Base-by-base conservation (phyloP, 2,888 invertebrate species). In the Spisula subtruncata region DNA sequence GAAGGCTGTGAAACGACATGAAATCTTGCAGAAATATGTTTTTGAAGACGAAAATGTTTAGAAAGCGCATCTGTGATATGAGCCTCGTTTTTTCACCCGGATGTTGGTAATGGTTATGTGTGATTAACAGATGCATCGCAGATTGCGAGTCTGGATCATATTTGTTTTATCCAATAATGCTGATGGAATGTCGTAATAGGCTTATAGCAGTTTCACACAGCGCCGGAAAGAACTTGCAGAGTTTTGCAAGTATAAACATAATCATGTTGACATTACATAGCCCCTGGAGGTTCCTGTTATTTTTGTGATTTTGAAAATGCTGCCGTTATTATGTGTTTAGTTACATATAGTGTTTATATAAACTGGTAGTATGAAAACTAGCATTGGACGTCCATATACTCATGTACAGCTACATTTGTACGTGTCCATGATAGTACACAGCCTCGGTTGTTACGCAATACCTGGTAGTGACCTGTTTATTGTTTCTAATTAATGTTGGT, bases 41-140 rank as follows among this genome's bases (percentile, higher is more conserved):
- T 41, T 18, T 32, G 5, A 35, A 35, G 18, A 75, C 32, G 41
- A 41, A 32, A 75, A 75, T 75, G 32, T 75, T 75, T 35, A 35
- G 75, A 75, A 75, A 75, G 75, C 75, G 35, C 75, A 75, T 75
- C 75, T 75, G 75, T 75, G 75, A 75, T 75, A 32, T 75, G 32
- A 75, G 35, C 32, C 18, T 18, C 14, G 29, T 75, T 75, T 75
- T 75, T 75, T 41, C 41, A 75, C 10, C 75, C 75, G 75, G 75
- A 75, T 75, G 35, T 75, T 18, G 16, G 35, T 75, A 35, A 75
- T 75, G 32, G 18, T 35, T 35, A 18, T 75, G 16, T 75, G 32
- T 75, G 75, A 75, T 32, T 32, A 75, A 75, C 75, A 75, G 75
- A 75, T 35, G 75, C 32, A 35, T 35, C 18, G 32, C 75, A 75